These are phyloP conservation scores for Aurelia aurita DNA, from an alignment of 30 jellyfish, hydroid and myxozoan species.

Conservation along the genomic window DNA sequence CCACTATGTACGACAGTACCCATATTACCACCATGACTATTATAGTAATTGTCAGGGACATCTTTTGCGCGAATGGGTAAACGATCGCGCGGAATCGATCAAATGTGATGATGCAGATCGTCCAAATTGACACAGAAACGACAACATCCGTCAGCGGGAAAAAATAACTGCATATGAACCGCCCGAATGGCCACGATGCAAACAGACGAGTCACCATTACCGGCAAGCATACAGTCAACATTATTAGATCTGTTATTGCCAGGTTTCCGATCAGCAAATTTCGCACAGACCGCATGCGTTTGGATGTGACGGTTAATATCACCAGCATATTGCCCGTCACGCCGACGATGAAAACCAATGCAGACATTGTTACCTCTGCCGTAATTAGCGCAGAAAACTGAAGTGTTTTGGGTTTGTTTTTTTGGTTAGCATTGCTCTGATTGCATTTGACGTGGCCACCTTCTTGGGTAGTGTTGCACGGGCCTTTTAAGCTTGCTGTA, in stretches of 20 bases:
- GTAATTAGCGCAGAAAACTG: too few species aligned
- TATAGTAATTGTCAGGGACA: conserved; percentile 50
- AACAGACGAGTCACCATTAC: conserved; percentile 51
- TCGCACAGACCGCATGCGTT: conserved; percentile 84
- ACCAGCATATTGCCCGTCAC: conserved; percentile 89
- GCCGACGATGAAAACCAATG: conserved; percentile 71
- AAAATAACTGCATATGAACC: conserved; percentile 75
- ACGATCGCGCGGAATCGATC: conserved; percentile 97
- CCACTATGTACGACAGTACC: conserved; percentile 74
- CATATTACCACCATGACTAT: conserved; percentile 61
- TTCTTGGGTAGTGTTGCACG: too few species aligned
- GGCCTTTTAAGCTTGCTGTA: too few species aligned
- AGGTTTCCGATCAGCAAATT: conserved; percentile 85
- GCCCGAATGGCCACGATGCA: conserved; percentile 96
- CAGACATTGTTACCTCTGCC: conserved; percentile 27
- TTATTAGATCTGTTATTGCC: conserved; percentile 87
- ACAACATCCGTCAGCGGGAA: conserved; percentile 88
- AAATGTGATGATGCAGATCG: conserved; percentile 80
- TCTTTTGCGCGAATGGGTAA: conserved; percentile 79
- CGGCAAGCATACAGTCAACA: conserved; percentile 77
- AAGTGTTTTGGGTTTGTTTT: too few species aligned
- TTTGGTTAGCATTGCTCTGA: too few species aligned
- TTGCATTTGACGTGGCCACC: too few species aligned
- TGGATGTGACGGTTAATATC: conserved; percentile 74
- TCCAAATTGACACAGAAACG: conserved; percentile 77